Evolutionary conservation across 2,797 vertebrate species (phyloP).

Genomic region (Hipposideros larvatus): DNA sequence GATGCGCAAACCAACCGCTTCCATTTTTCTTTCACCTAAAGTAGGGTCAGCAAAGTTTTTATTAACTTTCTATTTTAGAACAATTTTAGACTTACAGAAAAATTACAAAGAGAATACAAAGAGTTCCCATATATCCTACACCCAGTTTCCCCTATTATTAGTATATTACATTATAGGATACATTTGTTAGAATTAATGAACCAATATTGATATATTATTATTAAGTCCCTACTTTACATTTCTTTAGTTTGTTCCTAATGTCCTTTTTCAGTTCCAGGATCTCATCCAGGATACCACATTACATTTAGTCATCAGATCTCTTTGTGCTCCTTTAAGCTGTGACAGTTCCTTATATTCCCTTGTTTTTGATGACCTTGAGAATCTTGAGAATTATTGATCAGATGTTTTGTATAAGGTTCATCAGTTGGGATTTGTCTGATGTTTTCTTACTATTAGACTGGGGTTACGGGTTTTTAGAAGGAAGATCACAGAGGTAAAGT

Average conservation of each 20-base stretch:
- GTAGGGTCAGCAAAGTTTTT: background rate
- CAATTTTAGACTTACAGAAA: slow-evolving; percentile 31
- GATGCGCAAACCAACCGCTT: background rate
- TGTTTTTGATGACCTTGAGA: slow-evolving; percentile 36
- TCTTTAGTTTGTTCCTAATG: background rate
- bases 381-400: background rate
- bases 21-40: slow-evolving; percentile 28
- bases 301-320: background rate
- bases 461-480: background rate
- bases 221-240: background rate
- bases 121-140: background rate
- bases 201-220: background rate
- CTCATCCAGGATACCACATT: background rate
- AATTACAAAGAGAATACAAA: background rate
- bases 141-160: background rate
- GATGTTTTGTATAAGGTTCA: background rate
- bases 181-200: background rate
- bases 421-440: background rate
- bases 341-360: background rate
- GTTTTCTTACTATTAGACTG: background rate
- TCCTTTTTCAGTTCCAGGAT: background rate
- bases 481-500: background rate
- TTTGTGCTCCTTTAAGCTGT: no score
- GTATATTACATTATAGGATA: background rate
- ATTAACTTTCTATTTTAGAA: slow-evolving; percentile 33